These are phyloP conservation scores for Pogonognathellus flavescens DNA, from an alignment of 1,140 invertebrate species.

Conservation along the genomic window DNA sequence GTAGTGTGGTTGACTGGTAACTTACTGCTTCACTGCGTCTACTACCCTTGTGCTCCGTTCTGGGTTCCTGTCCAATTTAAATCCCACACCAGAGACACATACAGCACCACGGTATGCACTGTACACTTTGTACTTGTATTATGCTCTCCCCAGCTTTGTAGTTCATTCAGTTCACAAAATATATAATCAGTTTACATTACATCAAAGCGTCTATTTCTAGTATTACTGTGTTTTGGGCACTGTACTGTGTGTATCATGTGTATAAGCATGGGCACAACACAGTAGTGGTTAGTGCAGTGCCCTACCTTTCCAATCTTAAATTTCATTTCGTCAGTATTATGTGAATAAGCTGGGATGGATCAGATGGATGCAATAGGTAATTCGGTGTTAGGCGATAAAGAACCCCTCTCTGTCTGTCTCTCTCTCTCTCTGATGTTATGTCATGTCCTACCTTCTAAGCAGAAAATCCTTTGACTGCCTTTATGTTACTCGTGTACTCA, in stretches of 20 bases:
- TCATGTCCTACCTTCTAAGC: not conserved
- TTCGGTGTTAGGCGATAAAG: not conserved
- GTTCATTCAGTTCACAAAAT: not conserved
- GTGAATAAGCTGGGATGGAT: not conserved
- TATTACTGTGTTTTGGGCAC: too few species aligned
- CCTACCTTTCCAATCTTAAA: too few species aligned
- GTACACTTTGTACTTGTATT: not conserved
- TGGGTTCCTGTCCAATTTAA: not conserved
- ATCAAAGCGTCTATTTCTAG: too few species aligned
- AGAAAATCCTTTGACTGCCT: too few species aligned
- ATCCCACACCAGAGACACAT: not conserved
- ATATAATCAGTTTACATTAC: too few species aligned
- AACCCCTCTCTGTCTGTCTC: not conserved
- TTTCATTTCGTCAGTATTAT: too few species aligned
- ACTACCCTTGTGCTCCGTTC: not conserved
- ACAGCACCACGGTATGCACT: not conserved
- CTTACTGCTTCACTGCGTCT: slow-evolving; percentile 20
- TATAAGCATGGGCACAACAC: too few species aligned
- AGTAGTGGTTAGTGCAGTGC: too few species aligned
- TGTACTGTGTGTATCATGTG: too few species aligned
- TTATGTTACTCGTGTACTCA: too few species aligned
- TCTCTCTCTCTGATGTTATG: not conserved
- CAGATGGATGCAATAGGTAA: not conserved
- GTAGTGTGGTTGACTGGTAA: not conserved
- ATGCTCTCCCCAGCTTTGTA: not conserved